These are phyloP conservation scores for Helicoverpa armigera DNA, from an alignment of 1,140 invertebrate species.

Conservation along the genomic window DNA sequence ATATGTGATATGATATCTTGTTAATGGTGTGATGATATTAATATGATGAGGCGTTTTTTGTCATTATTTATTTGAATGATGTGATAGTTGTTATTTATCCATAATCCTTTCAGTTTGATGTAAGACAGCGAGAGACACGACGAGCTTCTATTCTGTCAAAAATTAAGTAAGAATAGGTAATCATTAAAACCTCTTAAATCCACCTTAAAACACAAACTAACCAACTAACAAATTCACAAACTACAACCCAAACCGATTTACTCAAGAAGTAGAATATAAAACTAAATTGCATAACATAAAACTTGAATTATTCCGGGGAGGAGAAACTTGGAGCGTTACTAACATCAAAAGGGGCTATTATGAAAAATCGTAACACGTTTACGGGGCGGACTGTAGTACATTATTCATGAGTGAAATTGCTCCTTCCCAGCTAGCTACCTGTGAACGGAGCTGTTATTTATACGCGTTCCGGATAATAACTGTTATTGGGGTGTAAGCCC, in stretches of 20 bases:
- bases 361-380: slow-evolving; percentile 85
- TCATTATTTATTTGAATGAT: slow-evolving; percentile 4
- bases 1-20: slow-evolving; percentile 41
- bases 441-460: slow-evolving; percentile 57
- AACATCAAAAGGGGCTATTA: slow-evolving; percentile 80
- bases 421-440: slow-evolving; percentile 56
- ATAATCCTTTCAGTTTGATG: too few relatives aligned
- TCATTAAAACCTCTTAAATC: too few relatives aligned
- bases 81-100: neutral
- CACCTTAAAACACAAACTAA: neutral
- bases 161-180: too few relatives aligned
- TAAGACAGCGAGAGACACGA: too few relatives aligned
- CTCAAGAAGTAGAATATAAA: slow-evolving; percentile 56
- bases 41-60: neutral
- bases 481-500: slow-evolving; percentile 59
- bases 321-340: slow-evolving; percentile 63
- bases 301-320: slow-evolving; percentile 54
- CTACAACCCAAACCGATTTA: slow-evolving; percentile 42
- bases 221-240: slow-evolving; percentile 31
- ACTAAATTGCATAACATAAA: slow-evolving; percentile 74
- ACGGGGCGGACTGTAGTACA: slow-evolving; percentile 77
- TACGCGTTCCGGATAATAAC: slow-evolving; percentile 59
- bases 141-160: too few relatives aligned
- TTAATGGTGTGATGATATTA: slow-evolving; percentile 29
- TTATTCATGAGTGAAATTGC: slow-evolving; percentile 82